Percentiles rank a stretch among this genome's conserved stretches.
phyloP scores from a whole-genome alignment of 2,113 vertebrate genomes.

The Globicephala melas region DNA sequence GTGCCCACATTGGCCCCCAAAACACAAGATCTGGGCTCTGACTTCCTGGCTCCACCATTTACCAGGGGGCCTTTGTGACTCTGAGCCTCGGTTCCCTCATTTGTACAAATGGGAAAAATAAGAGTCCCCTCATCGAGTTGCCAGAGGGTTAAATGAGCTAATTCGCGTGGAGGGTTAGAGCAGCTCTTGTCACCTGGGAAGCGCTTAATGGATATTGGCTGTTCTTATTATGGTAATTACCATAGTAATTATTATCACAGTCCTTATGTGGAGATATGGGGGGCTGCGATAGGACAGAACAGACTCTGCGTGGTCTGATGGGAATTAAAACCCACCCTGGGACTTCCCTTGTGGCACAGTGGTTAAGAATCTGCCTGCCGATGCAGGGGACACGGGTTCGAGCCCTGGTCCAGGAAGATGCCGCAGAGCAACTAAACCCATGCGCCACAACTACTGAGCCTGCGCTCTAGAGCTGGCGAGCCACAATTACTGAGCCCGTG shows the following conservation, averaged over 20 bases:
- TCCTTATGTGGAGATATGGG: rapidly evolving
- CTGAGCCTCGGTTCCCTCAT: not conserved
- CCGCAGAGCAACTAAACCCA: no score
- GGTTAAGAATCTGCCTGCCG: no score
- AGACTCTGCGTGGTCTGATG: not conserved
- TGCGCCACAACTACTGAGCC: no score
- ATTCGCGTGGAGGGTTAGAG: rapidly evolving
- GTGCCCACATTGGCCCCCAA: not conserved
- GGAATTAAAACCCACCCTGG: not conserved
- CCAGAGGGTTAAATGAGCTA: not conserved
- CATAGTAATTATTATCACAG: rapidly evolving
- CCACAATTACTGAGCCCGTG: no score
- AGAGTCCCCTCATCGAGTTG: not conserved
- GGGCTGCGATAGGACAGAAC: not conserved
- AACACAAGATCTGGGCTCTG: not conserved
- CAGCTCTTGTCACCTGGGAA: not conserved
- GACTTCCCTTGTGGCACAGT: not conserved
- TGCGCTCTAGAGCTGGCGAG: no score
- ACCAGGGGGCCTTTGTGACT: not conserved
- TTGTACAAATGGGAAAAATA: not conserved
- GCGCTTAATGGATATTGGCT: not conserved
- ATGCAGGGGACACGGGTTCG: no score
- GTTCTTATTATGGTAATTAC: not conserved
- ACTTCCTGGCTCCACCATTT: not conserved
- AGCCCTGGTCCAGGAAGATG: no score